Conservation (phyloP, 2,888 invertebrate species). For the Chesias legatella region DNA sequence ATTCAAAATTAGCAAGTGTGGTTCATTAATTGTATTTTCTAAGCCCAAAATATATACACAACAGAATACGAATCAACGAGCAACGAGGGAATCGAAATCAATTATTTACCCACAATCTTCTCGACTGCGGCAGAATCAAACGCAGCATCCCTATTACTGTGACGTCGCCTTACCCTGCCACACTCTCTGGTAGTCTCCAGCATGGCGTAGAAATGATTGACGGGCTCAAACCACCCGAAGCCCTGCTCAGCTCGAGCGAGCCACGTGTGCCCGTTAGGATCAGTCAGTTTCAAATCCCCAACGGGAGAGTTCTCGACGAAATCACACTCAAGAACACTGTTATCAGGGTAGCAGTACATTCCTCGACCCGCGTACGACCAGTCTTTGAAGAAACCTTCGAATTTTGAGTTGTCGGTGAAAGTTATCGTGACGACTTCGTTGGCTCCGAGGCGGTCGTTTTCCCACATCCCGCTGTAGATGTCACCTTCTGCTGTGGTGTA, state of each 20-base stretch:
- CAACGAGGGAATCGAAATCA: too few species aligned
- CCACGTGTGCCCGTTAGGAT: constrained; percentile 79
- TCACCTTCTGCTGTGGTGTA: constrained; percentile 82
- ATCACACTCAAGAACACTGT: constrained; percentile 61
- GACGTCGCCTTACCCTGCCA: constrained; percentile 24
- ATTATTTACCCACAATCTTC: background rate
- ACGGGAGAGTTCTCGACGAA: constrained; percentile 77
- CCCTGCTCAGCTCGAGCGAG: constrained; percentile 64
- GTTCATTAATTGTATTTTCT: too few species aligned
- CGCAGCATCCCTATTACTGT: background rate
- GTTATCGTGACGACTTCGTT: constrained; percentile 51
- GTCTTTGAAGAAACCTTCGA: constrained; percentile 69
- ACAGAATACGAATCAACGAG: too few species aligned
- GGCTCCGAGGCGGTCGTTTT: constrained; percentile 68
- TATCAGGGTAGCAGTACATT: constrained; percentile 74
- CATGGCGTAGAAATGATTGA: constrained; percentile 64
- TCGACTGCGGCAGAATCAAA: background rate
- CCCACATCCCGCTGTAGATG: constrained; percentile 78
- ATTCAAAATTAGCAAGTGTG: too few species aligned
- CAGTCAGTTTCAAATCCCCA: constrained; percentile 61
- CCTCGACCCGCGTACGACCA: constrained; percentile 72
- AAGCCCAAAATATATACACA: too few species aligned
- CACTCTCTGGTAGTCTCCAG: constrained; percentile 44
- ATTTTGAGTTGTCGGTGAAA: constrained; percentile 71
- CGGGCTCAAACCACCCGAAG: constrained; percentile 60